A percentile compares a stretch with the other conserved stretches of the same genome.
phyloP scores from a whole-genome alignment of 2,113 vertebrate species.

The Hyaena hyaena region DNA sequence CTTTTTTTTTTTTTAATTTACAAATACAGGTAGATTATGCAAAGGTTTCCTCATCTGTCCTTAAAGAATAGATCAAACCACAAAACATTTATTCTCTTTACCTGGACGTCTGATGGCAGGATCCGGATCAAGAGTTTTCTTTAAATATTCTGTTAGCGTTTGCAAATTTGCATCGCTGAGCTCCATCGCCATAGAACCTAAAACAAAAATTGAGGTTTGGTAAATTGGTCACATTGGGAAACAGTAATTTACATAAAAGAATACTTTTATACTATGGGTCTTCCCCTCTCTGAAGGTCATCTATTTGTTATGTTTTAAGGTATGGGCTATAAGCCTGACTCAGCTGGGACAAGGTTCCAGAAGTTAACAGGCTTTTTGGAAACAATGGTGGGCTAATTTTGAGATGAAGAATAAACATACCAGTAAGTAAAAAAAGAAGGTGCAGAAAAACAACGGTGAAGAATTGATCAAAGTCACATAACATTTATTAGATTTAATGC shows the following conservation, averaged over 20 bases:
- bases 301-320: background rate
- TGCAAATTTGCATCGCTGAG: constrained; percentile 97
- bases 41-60: background rate
- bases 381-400: constrained; percentile 14
- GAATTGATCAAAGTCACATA: background rate
- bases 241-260: constrained; percentile 17
- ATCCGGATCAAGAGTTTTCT: constrained; percentile 97
- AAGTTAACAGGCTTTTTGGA: background rate
- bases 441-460: background rate
- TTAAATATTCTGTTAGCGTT: constrained; percentile 95
- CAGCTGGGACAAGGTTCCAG: background rate
- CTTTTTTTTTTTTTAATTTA: background rate
- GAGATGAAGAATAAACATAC: background rate
- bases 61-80: constrained; percentile 56
- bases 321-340: background rate
- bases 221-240: background rate
- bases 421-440: background rate
- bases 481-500: background rate
- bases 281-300: background rate
- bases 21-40: background rate
- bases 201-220: constrained; percentile 57
- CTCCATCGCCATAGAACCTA: constrained; percentile 92
- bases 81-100: constrained; percentile 81
- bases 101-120: constrained; percentile 96
- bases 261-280: background rate